Evolutionary conservation across 2,113 vertebrate species (phyloP).

Genomic region (Syngnathus scovelli): DNA sequence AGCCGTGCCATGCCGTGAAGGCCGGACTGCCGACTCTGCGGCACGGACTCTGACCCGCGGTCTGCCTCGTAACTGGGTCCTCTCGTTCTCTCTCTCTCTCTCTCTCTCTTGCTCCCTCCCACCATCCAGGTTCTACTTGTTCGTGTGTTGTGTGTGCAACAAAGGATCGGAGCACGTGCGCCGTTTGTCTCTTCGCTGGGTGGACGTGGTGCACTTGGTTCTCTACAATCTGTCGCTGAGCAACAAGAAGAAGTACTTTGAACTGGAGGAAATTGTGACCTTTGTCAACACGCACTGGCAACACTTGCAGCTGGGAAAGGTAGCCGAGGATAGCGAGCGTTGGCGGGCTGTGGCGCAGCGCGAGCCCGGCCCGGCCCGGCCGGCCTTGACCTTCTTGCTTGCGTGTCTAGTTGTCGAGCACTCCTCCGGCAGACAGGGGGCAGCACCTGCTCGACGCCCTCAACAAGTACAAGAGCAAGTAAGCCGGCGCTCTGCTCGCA

Average conservation of each 20-base stretch:
- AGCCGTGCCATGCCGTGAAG: too few relatives aligned
- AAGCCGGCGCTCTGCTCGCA: conserved; percentile 13
- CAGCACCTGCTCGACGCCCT: conserved; percentile 85
- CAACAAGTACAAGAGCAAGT: conserved; percentile 98
- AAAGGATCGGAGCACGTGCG: conserved; percentile 88
- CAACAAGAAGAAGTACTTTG: conserved; percentile 98
- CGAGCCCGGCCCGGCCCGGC: too few relatives aligned
- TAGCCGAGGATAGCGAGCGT: conserved; percentile 33
- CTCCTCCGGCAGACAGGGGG: conserved; percentile 78
- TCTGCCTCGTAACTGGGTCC: too few relatives aligned
- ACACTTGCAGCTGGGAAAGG: conserved; percentile 90
- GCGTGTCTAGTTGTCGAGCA: conserved; percentile 77
- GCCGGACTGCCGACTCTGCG: too few relatives aligned
- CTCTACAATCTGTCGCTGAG: conserved; percentile 92
- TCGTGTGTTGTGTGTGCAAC: conserved; percentile 89
- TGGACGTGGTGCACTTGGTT: conserved; percentile 89
- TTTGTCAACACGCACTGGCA: conserved; percentile 91
- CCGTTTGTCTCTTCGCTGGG: conserved; percentile 86
- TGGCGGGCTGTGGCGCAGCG: too few relatives aligned
- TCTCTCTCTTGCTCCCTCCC: too few relatives aligned
- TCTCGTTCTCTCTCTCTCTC: too few relatives aligned
- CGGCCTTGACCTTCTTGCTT: not conserved
- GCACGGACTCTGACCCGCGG: too few relatives aligned
- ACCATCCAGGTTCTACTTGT: conserved; percentile 83
- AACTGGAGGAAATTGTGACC: conserved; percentile 89